Evolutionary conservation across 2,113 vertebrate genomes (phyloP).

Genomic region (Pedetes capensis): DNA sequence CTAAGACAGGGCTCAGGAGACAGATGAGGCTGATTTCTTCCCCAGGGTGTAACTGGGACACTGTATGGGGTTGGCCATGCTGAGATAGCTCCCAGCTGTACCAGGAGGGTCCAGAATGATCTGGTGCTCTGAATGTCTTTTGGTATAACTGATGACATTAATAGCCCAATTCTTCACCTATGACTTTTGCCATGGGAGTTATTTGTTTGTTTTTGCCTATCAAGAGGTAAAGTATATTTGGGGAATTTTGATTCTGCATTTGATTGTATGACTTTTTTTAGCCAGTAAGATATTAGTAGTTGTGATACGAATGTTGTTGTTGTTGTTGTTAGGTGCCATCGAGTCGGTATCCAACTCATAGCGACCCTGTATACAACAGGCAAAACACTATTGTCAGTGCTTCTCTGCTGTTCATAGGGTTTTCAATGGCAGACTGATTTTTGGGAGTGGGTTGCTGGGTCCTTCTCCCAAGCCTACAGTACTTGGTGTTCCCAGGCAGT

Average conservation of each 20-base stretch:
- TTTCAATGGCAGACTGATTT: too few species aligned
- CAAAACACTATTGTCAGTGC: too few species aligned
- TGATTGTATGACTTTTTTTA: background rate
- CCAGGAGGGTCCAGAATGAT: background rate
- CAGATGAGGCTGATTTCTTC: background rate
- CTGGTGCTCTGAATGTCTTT: background rate
- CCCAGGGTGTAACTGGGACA: background rate
- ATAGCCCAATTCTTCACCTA: background rate
- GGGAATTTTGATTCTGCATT: background rate
- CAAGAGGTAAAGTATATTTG: background rate
- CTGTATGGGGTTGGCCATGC: background rate
- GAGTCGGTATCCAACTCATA: too few species aligned
- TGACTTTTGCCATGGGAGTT: background rate
- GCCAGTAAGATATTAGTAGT: background rate
- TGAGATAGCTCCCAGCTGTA: background rate
- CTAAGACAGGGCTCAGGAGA: background rate
- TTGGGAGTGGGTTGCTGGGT: too few species aligned
- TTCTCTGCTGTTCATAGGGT: too few species aligned
- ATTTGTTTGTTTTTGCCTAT: too few species aligned
- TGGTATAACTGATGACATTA: background rate
- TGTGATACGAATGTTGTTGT: background rate
- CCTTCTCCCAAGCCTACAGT: too few species aligned
- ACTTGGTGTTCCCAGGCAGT: too few species aligned
- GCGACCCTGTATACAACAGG: too few species aligned
- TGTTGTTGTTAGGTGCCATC: too few species aligned